A percentile compares a stretch with the other conserved stretches of the same genome.
Conservation (phyloP, 2,888 invertebrate species). For the Glyphotaelius pellucidus region DNA sequence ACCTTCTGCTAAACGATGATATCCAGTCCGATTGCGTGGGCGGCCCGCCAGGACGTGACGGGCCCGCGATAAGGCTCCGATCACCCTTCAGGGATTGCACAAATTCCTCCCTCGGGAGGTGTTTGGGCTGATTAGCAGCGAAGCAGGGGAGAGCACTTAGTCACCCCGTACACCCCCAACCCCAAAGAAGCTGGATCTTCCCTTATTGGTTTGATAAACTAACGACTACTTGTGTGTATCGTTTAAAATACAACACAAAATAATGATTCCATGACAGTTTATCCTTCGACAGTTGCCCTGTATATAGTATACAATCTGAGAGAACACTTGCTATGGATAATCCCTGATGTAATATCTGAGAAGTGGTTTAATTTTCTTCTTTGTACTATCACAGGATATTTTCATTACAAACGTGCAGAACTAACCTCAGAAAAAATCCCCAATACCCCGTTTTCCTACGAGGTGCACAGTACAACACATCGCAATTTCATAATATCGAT, state of each 20-base stretch:
- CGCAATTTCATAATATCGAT: no score
- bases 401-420: no score
- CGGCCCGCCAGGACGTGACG: slow-evolving; percentile 31
- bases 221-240: background rate
- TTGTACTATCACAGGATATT: no score
- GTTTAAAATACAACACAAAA: background rate
- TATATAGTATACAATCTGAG: no score
- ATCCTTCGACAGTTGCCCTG: no score
- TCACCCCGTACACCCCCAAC: background rate
- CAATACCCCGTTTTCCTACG: no score
- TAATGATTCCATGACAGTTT: background rate
- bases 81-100: slow-evolving; percentile 56
- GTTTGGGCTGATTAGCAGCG: slow-evolving; percentile 66
- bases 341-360: no score
- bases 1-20: slow-evolving; percentile 54
- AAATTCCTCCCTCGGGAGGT: slow-evolving; percentile 63
- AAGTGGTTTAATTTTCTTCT: no score
- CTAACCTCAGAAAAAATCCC: no score
- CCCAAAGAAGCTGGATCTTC: background rate
- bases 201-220: slow-evolving; percentile 34
- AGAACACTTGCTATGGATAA: no score
- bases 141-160: slow-evolving; percentile 54
- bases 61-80: slow-evolving; percentile 53
- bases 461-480: no score
- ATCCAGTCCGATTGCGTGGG: slow-evolving; percentile 48